Evolutionary conservation across 1,140 invertebrate genomes (phyloP).

Genomic region (Procambarus clarkii): DNA sequence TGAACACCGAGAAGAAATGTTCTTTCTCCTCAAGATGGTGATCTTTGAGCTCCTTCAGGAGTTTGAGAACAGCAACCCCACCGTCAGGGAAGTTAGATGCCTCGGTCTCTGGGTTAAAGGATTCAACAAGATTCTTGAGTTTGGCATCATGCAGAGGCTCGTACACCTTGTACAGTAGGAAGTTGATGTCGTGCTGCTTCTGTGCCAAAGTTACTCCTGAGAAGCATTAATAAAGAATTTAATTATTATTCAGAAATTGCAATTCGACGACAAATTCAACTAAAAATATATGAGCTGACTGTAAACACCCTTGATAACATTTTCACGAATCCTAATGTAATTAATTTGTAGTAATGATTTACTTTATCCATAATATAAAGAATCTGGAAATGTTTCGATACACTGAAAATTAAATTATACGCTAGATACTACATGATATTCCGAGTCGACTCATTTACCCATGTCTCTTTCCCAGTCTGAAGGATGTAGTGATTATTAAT

Average conservation of each 20-base stretch:
- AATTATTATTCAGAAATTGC: no score
- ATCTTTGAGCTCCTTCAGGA: constrained; percentile 29
- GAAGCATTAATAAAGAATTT: neutral
- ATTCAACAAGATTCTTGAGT: constrained; percentile 8
- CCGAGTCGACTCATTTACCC: no score
- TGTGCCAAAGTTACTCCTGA: constrained; percentile 19
- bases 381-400: no score
- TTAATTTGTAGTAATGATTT: no score
- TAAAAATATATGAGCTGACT: no score
- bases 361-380: no score
- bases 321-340: no score
- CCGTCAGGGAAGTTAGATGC: constrained; percentile 9
- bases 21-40: constrained; percentile 25
- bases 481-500: neutral
- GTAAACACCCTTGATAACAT: no score
- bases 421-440: no score
- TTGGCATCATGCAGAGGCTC: constrained; percentile 12
- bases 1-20: constrained; percentile 48
- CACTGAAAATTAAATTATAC: no score
- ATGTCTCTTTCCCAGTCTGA: neutral
- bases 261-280: no score
- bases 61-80: constrained; percentile 4
- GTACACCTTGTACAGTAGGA: constrained; percentile 34
- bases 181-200: constrained; percentile 43
- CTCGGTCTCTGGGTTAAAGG: constrained; percentile 13